Base-by-base conservation (phyloP, 2,888 invertebrate species). In the Allophyes oxyacanthae region DNA sequence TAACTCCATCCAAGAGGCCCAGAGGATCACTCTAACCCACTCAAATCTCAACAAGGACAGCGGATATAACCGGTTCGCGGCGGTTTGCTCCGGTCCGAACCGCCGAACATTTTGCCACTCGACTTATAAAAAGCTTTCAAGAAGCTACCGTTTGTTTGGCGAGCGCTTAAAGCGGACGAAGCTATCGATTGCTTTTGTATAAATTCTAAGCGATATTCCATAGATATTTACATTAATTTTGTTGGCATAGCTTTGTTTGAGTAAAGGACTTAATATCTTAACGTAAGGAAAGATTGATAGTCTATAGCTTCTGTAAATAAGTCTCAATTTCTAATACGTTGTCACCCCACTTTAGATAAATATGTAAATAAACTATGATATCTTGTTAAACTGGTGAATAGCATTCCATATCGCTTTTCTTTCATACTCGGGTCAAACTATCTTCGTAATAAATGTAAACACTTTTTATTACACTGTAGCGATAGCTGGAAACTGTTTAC, bases 81-180 rank as follows among this genome's bases (percentile, higher is more conserved):
- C 50, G 33, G 49, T 52, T 26, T 15, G n/a, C 14, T 15, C n/a
- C 50, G 25, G 42, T 25, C 7, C 10, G 7, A 28, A 37, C 30
- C 46, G 53, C 53, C 60, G 42, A 66, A 64, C 58, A 53, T 61
- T 64, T 52, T 34, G 20, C 59, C 64, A 54, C 62, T 68, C 46
- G 43, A 59, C 52, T 61, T 57, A 51, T 63, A 52, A 76, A 77
- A 66, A 48, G 60, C 45, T 64, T 64, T 70, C 54, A 58, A 61
- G 66, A 45, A 62, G 64, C 54, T 33, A 41, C 13, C 54, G 37
- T 42, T 45, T 72, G 59, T 75, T 75, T 72, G 71, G 43, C 25
- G 40, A 57, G 57, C 64, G 43, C 72, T 74, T 57, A 20, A 44
- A 52, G 48, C 49, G 43, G 42, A 28, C n/a, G 38, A 33, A 40